Conservation (phyloP, 2,888 invertebrate genomes). For the Cataglyphis albicans region DNA sequence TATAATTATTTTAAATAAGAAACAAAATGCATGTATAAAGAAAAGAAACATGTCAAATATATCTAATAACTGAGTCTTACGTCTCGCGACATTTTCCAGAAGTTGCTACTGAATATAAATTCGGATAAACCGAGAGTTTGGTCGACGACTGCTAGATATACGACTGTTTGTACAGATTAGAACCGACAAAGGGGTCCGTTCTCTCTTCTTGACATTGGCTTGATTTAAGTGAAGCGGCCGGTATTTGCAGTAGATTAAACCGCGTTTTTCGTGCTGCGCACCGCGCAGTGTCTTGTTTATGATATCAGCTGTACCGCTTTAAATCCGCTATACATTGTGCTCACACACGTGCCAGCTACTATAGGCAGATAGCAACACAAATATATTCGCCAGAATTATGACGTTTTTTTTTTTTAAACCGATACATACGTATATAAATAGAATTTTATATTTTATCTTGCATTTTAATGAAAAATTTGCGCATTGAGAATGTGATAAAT, state of each 20-base stretch:
- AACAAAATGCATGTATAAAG: neutral
- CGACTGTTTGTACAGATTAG: slow-evolving; percentile 82
- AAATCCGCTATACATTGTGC: slow-evolving; percentile 66
- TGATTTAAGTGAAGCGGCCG: slow-evolving; percentile 79
- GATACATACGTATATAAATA: too few species aligned
- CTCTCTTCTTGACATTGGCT: slow-evolving; percentile 76
- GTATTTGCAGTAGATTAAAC: slow-evolving; percentile 83
- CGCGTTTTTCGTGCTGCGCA: slow-evolving; percentile 61
- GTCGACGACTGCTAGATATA: slow-evolving; percentile 72
- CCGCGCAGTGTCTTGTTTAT: slow-evolving; percentile 57
- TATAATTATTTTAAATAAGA: neutral
- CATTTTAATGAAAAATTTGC: neutral
- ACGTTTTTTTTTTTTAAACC: neutral
- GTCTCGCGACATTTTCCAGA: slow-evolving; percentile 52
- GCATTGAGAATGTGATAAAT: neutral
- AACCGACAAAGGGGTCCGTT: slow-evolving; percentile 80
- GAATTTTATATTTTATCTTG: neutral
- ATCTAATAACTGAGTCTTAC: neutral
- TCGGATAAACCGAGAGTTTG: slow-evolving; percentile 67
- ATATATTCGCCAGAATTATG: neutral
- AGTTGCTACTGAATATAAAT: slow-evolving; percentile 63
- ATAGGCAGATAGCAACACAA: slow-evolving; percentile 20
- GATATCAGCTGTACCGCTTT: slow-evolving; percentile 59
- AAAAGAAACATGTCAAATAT: neutral
- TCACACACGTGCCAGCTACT: slow-evolving; percentile 48